phyloP scores from a whole-genome alignment of 2,113 vertebrate genomes.

The Callaeas wilsoni region DNA sequence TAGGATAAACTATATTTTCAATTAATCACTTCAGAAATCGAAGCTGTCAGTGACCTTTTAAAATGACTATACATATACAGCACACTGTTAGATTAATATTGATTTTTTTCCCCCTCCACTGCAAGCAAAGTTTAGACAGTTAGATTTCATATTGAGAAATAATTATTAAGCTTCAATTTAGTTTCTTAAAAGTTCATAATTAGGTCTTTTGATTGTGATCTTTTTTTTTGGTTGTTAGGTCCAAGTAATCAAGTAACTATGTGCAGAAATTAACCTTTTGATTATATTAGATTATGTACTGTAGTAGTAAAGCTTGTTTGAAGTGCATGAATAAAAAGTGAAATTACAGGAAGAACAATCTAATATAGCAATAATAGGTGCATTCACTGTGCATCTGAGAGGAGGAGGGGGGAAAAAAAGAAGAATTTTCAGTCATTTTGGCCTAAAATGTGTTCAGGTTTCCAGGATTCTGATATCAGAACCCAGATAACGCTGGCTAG shows the following conservation, averaged over 20 bases:
- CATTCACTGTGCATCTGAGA: constrained; percentile 90
- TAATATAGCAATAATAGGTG: constrained; percentile 84
- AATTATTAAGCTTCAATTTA: not conserved
- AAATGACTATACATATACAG: constrained; percentile 37
- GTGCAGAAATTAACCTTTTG: constrained; percentile 78
- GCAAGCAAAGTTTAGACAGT: not conserved
- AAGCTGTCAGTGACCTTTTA: constrained; percentile 30
- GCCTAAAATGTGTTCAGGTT: constrained; percentile 91
- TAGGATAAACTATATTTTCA: constrained; percentile 9
- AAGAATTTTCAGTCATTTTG: constrained; percentile 91
- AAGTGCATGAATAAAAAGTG: constrained; percentile 97
- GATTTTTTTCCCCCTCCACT: constrained; percentile 2
- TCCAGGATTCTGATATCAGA: constrained; percentile 96
- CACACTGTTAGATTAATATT: constrained; percentile 1
- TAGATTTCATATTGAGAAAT: not conserved
- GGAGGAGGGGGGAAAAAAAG: constrained; percentile 73
- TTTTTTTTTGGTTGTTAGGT: constrained; percentile 30
- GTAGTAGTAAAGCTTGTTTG: constrained; percentile 86
- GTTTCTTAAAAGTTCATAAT: not conserved
- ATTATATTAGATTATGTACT: constrained; percentile 80
- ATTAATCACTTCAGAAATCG: constrained; percentile 4
- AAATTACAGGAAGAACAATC: constrained; percentile 90
- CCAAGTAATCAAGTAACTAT: constrained; percentile 66
- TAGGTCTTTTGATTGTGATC: not conserved
- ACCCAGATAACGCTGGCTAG: constrained; percentile 96